A percentile compares a stretch with the other conserved stretches of the same genome.
These are phyloP conservation scores for Antechinus stuartii DNA, from an alignment of 2,113 vertebrate genomes.

Conservation along the genomic window DNA sequence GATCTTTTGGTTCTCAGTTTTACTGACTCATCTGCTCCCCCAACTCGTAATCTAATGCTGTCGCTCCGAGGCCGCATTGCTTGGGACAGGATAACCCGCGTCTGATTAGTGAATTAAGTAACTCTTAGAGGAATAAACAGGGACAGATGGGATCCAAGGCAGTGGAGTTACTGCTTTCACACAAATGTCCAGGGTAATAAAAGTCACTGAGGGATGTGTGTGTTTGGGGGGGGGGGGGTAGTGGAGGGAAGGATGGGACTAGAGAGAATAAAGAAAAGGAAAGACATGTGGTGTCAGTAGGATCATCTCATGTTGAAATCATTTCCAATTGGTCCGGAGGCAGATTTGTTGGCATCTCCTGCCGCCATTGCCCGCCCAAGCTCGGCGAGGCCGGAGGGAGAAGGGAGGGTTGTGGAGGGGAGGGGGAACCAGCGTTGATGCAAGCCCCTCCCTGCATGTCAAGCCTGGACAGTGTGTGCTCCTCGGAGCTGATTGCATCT, in stretches of 20 bases:
- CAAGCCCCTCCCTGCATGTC: constrained; percentile 47
- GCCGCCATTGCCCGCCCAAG: constrained; percentile 4
- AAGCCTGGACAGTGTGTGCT: constrained; percentile 61
- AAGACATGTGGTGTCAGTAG: constrained; percentile 61
- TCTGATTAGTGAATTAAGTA: constrained; percentile 55
- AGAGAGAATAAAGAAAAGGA: constrained; percentile 44
- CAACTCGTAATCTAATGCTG: not conserved
- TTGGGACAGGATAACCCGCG: constrained; percentile 26
- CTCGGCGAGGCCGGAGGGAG: constrained; percentile 9
- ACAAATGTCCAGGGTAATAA: constrained; percentile 78
- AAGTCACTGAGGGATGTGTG: constrained; percentile 59
- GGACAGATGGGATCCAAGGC: constrained; percentile 76
- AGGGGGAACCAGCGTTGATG: not conserved
- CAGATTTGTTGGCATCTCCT: constrained; percentile 42
- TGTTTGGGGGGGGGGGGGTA: not conserved
- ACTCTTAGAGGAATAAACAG: constrained; percentile 74
- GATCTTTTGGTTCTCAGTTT: not conserved
- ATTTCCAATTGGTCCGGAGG: constrained; percentile 38
- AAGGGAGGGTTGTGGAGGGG: constrained; percentile 24
- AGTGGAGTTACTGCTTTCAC: constrained; percentile 74
- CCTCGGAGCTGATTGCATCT: constrained; percentile 70
- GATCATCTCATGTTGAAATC: constrained; percentile 66
- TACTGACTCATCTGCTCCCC: not conserved
- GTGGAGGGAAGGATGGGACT: constrained; percentile 53
- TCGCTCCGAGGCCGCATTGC: not conserved